These are phyloP conservation scores for Hypsibius dujardini DNA, from an alignment of 1,140 invertebrate genomes.

Conservation along the genomic window DNA sequence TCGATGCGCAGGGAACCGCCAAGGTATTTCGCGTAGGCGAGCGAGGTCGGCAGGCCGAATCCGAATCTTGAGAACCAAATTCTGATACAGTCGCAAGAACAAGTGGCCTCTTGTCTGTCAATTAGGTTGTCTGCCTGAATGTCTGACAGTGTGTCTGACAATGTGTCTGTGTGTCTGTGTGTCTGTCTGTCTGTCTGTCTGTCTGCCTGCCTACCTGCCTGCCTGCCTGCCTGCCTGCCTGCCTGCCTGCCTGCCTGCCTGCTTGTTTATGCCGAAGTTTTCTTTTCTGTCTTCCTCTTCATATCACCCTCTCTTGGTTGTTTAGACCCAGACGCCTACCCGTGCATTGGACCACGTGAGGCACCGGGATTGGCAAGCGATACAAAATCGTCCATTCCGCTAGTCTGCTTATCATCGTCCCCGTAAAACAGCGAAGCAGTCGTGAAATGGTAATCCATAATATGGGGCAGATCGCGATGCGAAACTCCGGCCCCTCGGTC, in stretches of 20 bases:
- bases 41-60: conserved; percentile 43
- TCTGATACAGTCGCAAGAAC: conserved; percentile 19
- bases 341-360: conserved; percentile 40
- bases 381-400: conserved; percentile 37
- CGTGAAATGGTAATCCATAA: conserved; percentile 44
- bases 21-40: conserved; percentile 43
- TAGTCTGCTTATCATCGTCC: conserved; percentile 29
- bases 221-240: no score
- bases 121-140: no score
- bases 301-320: no score
- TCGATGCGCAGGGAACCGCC: conserved; percentile 39
- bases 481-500: conserved; percentile 44
- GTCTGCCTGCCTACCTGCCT: no score
- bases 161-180: no score
- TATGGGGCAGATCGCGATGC: conserved; percentile 35
- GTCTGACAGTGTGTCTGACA: no score
- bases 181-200: no score
- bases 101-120: background rate
- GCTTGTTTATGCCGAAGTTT: no score
- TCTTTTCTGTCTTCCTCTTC: no score
- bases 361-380: conserved; percentile 32
- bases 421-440: conserved; percentile 33
- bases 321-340: conserved; percentile 28
- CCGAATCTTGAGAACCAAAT: conserved; percentile 35
- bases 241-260: no score